Base-by-base conservation (phyloP, 2,113 vertebrate species). In the Edolisoma coerulescens region DNA sequence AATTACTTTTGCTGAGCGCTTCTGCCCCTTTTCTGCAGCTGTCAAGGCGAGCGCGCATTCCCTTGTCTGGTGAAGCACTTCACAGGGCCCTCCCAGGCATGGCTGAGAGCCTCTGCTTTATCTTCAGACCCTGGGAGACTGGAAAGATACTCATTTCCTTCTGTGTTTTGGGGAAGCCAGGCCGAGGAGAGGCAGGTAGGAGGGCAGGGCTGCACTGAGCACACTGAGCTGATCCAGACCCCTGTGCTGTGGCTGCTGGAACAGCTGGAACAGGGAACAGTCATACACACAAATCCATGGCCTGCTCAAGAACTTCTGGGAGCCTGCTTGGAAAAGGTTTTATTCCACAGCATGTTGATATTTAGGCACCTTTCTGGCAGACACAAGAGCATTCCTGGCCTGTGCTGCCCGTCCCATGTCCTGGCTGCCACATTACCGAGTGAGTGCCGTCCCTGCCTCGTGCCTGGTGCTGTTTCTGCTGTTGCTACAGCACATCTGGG, bases 21-120 rank as follows among this genome's bases (percentile, higher is more conserved):
- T 94, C 93, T 94, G 87, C 90, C 76, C 85, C 91, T 93, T 75
- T 68, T 23, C 91, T 61, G 59, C 74, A 91, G 95, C 74, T 78
- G 77, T 64, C 69, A 78, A 76, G 87, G 81, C n/a, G 2, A 84
- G 74, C 0, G 3, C 0, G 4, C 16, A 2, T 84, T 94, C 77
- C 81, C 77, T 60, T 71, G 84, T 37, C 80, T 84, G 76, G 68
- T 11, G 5, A 53, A 86, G 64, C 49, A 3, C 80, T 85, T 75
- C 42, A 8, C 69, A 77, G 80, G 32, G 91, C 89, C 84, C 77
- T 94, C 73, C 73, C 74, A 71, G 83, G 80, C 89, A 33, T 0
- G 1, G n/a, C 84, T 67, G 71, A 33, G 76, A 81, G 91, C 80
- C 56, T 89, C 69, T 57, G 89, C 44, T 96, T 71, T 95, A 37